Evolutionary conservation across 2,113 vertebrate species (phyloP).

Genomic region (Microcebus griseorufus): DNA sequence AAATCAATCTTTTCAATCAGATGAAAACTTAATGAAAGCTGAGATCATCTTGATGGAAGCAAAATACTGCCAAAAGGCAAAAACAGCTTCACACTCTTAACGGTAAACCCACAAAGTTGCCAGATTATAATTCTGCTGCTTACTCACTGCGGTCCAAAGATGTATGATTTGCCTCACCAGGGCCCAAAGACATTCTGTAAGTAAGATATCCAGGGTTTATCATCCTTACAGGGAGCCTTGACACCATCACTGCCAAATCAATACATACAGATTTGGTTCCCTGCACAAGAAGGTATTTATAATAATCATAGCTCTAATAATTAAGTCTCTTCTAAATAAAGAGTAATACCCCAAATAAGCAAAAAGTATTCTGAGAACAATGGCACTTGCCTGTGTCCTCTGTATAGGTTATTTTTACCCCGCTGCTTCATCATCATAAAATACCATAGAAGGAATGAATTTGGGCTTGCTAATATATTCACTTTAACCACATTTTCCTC

Average conservation of each 20-base stretch:
- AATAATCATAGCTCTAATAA: background rate
- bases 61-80: conserved; percentile 70
- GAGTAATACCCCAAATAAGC: background rate
- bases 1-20: conserved; percentile 81
- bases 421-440: background rate
- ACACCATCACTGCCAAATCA: background rate
- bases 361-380: background rate
- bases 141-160: conserved; percentile 32
- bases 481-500: background rate
- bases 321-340: conserved; percentile 27
- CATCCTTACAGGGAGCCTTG: background rate
- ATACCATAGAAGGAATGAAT: background rate
- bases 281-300: background rate
- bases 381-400: background rate
- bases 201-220: background rate
- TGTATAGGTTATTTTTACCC: background rate
- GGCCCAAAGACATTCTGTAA: background rate
- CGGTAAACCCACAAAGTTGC: conserved; percentile 41
- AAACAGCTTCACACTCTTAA: conserved; percentile 64
- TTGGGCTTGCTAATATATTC: conserved; percentile 17
- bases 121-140: conserved; percentile 45
- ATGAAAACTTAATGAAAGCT: conserved; percentile 80
- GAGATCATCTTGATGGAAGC: conserved; percentile 76
- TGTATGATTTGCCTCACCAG: background rate
- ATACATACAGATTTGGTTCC: background rate